These are phyloP conservation scores for Phyto melanocephala DNA, from an alignment of 2,888 invertebrate genomes.

Conservation along the genomic window DNA sequence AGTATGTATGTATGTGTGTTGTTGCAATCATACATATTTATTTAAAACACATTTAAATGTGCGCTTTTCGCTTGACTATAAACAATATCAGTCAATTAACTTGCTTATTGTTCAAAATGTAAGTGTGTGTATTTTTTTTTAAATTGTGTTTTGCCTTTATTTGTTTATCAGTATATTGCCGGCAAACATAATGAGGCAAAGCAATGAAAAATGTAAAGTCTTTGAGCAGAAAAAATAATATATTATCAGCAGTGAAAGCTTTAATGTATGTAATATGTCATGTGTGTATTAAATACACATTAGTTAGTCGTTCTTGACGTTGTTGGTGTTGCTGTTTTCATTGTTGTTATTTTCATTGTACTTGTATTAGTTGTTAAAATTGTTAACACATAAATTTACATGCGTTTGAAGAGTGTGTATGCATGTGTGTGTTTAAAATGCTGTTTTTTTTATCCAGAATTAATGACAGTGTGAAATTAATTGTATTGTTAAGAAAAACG, in stretches of 20 bases:
- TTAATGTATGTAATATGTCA: constrained; percentile 6
- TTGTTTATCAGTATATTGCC: neutral
- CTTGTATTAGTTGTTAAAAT: neutral
- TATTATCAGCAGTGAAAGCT: neutral
- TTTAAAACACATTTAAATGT: neutral
- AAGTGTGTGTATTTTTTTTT: neutral
- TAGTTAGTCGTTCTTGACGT: neutral
- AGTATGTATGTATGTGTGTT: too few species aligned
- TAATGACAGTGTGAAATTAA: constrained; percentile 4
- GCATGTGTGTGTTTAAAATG: neutral
- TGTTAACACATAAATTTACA: constrained; percentile 5
- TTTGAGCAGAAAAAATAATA: neutral
- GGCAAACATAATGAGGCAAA: constrained; percentile 9
- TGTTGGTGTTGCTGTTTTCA: neutral
- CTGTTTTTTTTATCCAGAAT: neutral
- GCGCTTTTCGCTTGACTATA: neutral
- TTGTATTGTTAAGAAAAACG: neutral
- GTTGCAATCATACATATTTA: neutral
- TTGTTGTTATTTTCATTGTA: neutral
- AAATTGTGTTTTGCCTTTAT: neutral
- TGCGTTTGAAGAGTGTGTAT: neutral
- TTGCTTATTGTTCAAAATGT: neutral
- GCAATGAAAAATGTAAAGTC: neutral
- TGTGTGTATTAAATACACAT: neutral
- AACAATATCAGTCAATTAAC: neutral